phyloP scores from a whole-genome alignment of 35 echinoderm and acorn worm species.

The Acanthaster planci region DNA sequence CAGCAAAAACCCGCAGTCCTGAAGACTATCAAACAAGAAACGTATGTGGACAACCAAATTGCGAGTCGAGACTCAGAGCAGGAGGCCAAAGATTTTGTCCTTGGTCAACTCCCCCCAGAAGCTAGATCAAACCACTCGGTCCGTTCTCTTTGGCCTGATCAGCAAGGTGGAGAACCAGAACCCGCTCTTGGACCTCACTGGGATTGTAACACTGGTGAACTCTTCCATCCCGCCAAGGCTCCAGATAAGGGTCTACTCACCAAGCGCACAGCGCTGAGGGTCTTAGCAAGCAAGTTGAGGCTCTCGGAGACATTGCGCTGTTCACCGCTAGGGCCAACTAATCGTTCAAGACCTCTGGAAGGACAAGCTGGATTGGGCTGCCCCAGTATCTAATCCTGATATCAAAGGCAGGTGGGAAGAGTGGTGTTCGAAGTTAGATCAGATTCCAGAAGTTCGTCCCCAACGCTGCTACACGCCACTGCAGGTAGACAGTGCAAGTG shows the following conservation, averaged over 20 bases:
- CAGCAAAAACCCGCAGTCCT: neutral
- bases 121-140: neutral
- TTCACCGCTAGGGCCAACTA: neutral
- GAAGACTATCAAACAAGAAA: conserved; percentile 21
- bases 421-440: neutral
- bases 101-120: neutral
- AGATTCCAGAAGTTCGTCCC: neutral
- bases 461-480: neutral
- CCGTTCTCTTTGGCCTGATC: neutral
- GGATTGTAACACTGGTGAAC: neutral
- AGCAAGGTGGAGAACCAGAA: neutral
- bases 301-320: neutral
- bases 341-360: neutral
- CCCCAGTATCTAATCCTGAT: neutral
- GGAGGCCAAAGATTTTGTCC: conserved; percentile 51
- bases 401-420: neutral
- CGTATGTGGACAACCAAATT: conserved; percentile 82
- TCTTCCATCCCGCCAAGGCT: neutral
- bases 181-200: neutral
- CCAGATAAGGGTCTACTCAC: neutral
- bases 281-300: neutral
- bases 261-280: neutral
- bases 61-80: conserved; percentile 37
- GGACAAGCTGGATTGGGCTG: neutral
- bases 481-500: neutral